Percentiles rank a stretch among this genome's conserved stretches.
Evolutionary conservation across 2,888 invertebrate genomes (phyloP).

Genomic region (Xestia sexstrigata): DNA sequence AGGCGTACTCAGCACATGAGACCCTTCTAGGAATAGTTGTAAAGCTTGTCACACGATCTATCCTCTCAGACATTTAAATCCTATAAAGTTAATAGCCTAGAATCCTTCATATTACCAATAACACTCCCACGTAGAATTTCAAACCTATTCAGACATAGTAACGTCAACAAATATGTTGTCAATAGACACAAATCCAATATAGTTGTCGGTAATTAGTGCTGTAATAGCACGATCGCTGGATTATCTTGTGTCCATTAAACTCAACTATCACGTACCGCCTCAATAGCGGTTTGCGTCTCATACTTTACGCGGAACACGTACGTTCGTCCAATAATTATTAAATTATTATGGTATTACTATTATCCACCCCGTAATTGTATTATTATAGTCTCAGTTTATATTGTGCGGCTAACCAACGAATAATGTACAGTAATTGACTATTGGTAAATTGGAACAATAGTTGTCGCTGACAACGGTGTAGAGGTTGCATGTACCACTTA

Average conservation of each 20-base stretch:
- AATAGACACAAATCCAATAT: conserved; percentile 47
- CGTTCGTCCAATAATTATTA: conserved; percentile 64
- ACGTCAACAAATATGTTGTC: conserved; percentile 36
- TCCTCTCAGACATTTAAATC: conserved; percentile 39
- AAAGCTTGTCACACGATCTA: conserved; percentile 16
- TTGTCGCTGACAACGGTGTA: conserved; percentile 38
- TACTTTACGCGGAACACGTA: conserved; percentile 67
- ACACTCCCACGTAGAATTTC: not conserved
- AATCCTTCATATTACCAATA: conserved; percentile 13
- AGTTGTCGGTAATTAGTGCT: conserved; percentile 54
- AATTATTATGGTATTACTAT: conserved; percentile 68
- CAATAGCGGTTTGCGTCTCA: conserved; percentile 44
- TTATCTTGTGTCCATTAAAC: conserved; percentile 51
- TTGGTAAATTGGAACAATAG: conserved; percentile 57
- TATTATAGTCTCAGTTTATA: conserved; percentile 58
- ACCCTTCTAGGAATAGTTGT: conserved; percentile 8
- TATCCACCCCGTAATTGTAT: conserved; percentile 65
- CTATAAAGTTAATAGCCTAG: not conserved
- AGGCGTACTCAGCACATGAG: not conserved
- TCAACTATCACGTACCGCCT: conserved; percentile 62
- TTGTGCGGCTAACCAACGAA: conserved; percentile 44
- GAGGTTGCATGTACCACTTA: conserved; percentile 20
- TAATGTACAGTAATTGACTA: conserved; percentile 45
- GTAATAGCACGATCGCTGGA: conserved; percentile 39
- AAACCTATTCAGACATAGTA: conserved; percentile 26